These are phyloP conservation scores for Drosophila auraria DNA, from an alignment of 1,140 invertebrate genomes.

Conservation along the genomic window DNA sequence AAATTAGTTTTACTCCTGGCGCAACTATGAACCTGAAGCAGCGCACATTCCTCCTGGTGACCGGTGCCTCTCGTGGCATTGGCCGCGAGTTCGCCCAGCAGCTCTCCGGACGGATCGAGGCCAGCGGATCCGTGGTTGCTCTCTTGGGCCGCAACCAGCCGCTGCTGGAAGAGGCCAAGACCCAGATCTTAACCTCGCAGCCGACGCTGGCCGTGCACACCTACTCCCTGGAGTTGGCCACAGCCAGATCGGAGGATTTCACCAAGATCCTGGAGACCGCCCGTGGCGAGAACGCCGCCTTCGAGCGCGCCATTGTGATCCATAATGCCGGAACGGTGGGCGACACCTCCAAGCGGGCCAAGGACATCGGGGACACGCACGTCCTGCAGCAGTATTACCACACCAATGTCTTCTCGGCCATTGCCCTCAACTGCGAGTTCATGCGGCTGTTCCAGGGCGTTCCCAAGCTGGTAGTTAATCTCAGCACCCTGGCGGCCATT, in stretches of 20 bases:
- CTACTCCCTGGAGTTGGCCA: conserved; percentile 87
- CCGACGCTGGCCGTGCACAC: conserved; percentile 85
- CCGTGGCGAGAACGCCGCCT: conserved; percentile 65
- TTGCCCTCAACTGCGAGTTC: conserved; percentile 92
- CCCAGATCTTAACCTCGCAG: conserved; percentile 86
- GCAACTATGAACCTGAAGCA: conserved; percentile 77
- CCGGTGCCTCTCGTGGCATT: conserved; percentile 95
- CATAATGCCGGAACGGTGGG: conserved; percentile 96
- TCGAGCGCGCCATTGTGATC: conserved; percentile 90
- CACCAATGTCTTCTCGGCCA: conserved; percentile 92
- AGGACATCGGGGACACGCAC: conserved; percentile 87
- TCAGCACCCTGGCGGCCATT: conserved; percentile 93
- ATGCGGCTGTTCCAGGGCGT: conserved; percentile 86
- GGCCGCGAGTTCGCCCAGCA: conserved; percentile 91
- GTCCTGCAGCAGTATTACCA: conserved; percentile 90
- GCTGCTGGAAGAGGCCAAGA: conserved; percentile 88
- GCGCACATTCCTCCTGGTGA: conserved; percentile 88
- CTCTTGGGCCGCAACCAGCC: conserved; percentile 90
- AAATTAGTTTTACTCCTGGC: neutral
- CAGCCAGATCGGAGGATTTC: conserved; percentile 59
- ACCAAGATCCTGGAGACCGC: conserved; percentile 52
- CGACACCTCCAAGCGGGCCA: conserved; percentile 88
- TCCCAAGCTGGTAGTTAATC: conserved; percentile 91
- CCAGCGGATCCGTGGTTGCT: conserved; percentile 89
- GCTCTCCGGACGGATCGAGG: conserved; percentile 87